Evolutionary conservation across 2,888 invertebrate genomes (phyloP).

Genomic region (Oegoconia quadripuncta): DNA sequence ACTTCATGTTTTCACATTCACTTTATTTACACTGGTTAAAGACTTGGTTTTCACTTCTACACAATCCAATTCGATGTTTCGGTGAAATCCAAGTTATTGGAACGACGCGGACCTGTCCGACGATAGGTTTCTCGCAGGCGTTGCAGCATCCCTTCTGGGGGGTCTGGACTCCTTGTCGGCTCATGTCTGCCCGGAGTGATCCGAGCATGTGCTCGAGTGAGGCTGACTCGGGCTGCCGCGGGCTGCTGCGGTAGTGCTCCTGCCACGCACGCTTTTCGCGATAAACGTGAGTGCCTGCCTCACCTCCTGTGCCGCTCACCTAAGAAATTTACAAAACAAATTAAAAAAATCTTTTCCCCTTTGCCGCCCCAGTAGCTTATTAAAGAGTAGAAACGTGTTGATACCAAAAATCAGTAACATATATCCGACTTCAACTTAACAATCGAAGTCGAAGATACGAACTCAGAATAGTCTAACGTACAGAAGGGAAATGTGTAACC

Average conservation of each 20-base stretch:
- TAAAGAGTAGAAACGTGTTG: too few species aligned
- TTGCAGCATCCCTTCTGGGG: slow-evolving; percentile 99
- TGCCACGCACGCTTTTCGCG: slow-evolving; percentile 80
- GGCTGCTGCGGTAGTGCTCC: slow-evolving; percentile 74
- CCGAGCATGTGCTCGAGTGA: slow-evolving; percentile 92
- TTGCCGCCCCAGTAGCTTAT: slow-evolving; percentile 8
- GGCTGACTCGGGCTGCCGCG: slow-evolving; percentile 77
- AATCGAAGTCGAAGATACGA: slow-evolving; percentile 35
- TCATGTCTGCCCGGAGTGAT: slow-evolving; percentile 97
- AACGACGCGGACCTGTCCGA: slow-evolving; percentile 90
- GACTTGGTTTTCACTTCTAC: slow-evolving; percentile 6
- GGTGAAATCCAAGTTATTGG: slow-evolving; percentile 1
- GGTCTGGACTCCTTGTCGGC: slow-evolving; percentile 98
- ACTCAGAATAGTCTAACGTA: slow-evolving; percentile 40
- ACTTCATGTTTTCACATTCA: slow-evolving; percentile 44
- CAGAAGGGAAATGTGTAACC: slow-evolving; percentile 56
- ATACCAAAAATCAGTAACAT: too few species aligned
- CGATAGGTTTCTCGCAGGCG: slow-evolving; percentile 99
- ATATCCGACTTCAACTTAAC: too few species aligned
- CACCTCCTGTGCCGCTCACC: slow-evolving; percentile 65
- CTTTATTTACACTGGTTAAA: slow-evolving; percentile 14
- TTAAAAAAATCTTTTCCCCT: slow-evolving; percentile 3
- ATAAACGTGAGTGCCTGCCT: slow-evolving; percentile 81
- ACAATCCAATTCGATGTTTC: slow-evolving; percentile 10
- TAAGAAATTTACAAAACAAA: slow-evolving; percentile 23